A percentile compares a stretch with the other conserved stretches of the same genome.
Evolutionary conservation across 2,797 vertebrate species (phyloP).

Genomic region (Acanthurus lineatus): DNA sequence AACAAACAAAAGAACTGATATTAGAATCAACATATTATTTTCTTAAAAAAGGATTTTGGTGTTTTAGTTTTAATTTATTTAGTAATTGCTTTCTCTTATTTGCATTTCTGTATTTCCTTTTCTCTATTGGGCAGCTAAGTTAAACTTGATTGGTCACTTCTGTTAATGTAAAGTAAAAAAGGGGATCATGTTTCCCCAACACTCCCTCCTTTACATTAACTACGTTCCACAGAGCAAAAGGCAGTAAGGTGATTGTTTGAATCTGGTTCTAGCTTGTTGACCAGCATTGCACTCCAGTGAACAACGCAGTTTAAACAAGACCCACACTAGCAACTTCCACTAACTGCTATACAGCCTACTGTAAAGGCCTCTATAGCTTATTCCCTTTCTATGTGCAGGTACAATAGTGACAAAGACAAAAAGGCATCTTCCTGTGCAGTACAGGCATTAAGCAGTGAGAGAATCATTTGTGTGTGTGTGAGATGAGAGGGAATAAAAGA

Average conservation of each 20-base stretch:
- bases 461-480: background rate
- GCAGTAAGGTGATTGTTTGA: constrained; percentile 15
- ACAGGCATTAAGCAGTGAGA: constrained; percentile 16
- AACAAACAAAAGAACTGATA: no score
- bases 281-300: constrained; percentile 45
- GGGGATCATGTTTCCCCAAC: background rate
- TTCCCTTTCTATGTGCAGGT: constrained; percentile 19
- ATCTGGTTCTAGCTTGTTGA: constrained; percentile 24
- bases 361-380: constrained; percentile 35
- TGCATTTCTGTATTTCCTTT: background rate
- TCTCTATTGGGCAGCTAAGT: background rate
- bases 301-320: constrained; percentile 51
- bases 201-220: background rate
- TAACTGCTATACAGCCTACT: constrained; percentile 26
- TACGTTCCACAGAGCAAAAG: background rate
- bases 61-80: background rate
- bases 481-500: background rate
- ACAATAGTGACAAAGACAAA: constrained; percentile 47
- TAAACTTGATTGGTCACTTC: background rate
- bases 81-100: background rate
- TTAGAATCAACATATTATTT: no score
- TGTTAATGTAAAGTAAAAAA: background rate
- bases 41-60: no score
- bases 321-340: constrained; percentile 60
- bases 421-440: constrained; percentile 18